A percentile compares a stretch with the other conserved stretches of the same genome.
Evolutionary conservation across 2,797 vertebrate species (phyloP).

Genomic region (Acipenser transmontanus): DNA sequence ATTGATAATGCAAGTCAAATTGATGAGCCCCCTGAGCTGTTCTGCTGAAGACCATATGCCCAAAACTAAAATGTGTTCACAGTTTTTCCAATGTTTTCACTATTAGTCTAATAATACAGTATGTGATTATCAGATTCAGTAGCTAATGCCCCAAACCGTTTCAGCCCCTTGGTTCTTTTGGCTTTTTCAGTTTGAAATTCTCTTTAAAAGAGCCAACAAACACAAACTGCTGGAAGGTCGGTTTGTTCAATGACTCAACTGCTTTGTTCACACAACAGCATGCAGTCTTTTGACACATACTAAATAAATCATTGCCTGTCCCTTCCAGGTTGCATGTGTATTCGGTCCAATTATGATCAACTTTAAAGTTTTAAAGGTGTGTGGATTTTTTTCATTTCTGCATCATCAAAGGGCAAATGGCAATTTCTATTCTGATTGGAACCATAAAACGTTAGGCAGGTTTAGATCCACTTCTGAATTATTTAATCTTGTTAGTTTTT

Average conservation of each 20-base stretch:
- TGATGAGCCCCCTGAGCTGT: background rate
- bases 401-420: background rate
- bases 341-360: too few relatives aligned
- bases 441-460: too few relatives aligned
- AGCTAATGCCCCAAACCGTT: background rate
- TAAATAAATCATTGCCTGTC: conserved; percentile 4
- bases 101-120: background rate
- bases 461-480: too few relatives aligned
- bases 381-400: background rate
- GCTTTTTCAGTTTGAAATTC: background rate
- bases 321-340: background rate
- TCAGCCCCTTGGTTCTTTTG: background rate
- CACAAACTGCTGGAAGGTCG: background rate
- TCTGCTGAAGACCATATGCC: background rate
- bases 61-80: background rate
- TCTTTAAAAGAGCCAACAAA: background rate
- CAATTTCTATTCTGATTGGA: too few relatives aligned
- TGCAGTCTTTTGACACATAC: conserved; percentile 2
- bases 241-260: conserved; percentile 8
- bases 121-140: background rate
- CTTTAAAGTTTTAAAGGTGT: too few relatives aligned
- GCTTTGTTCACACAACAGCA: conserved; percentile 1
- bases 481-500: too few relatives aligned
- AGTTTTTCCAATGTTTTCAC: background rate
- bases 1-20: too few relatives aligned